These are phyloP conservation scores for Poecilia gillii DNA, from an alignment of 2,797 vertebrate species.

Conservation along the genomic window DNA sequence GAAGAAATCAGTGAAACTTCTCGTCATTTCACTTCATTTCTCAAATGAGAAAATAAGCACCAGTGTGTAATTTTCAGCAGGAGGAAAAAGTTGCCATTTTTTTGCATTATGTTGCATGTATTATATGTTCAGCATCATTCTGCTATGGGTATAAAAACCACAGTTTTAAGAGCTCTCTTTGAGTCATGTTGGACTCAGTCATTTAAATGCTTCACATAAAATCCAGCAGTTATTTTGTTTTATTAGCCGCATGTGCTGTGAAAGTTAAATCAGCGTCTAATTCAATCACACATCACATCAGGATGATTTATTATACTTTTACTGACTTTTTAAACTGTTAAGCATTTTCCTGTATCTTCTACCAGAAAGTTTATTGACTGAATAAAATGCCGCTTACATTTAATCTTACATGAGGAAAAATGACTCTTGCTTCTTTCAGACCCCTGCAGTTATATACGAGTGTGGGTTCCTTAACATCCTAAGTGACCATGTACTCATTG, in stretches of 20 bases:
- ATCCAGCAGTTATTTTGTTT: conserved; percentile 63
- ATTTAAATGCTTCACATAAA: conserved; percentile 73
- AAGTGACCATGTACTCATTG: background rate
- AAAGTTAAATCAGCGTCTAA: conserved; percentile 71
- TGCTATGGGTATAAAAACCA: conserved; percentile 36
- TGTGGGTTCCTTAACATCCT: conserved; percentile 2
- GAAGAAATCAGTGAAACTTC: conserved; percentile 25
- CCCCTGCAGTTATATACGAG: conserved; percentile 23
- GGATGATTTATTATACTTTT: conserved; percentile 52
- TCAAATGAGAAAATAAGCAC: background rate
- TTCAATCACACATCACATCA: conserved; percentile 58
- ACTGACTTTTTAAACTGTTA: conserved; percentile 49
- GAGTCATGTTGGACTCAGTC: conserved; percentile 55
- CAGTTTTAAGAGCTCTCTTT: conserved; percentile 63
- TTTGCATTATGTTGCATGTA: conserved; percentile 22
- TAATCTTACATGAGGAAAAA: conserved; percentile 17
- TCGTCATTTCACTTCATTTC: background rate
- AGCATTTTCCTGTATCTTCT: conserved; percentile 40
- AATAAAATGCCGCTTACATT: conserved; percentile 58
- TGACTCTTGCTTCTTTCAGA: conserved; percentile 17
- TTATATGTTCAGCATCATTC: conserved; percentile 27
- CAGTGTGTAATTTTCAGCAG: conserved; percentile 8
- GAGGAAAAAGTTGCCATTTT: conserved; percentile 12
- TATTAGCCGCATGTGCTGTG: conserved; percentile 70
- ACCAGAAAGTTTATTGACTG: conserved; percentile 45